phyloP scores from a whole-genome alignment of 1,140 invertebrate species.

The Steinernema feltiae region DNA sequence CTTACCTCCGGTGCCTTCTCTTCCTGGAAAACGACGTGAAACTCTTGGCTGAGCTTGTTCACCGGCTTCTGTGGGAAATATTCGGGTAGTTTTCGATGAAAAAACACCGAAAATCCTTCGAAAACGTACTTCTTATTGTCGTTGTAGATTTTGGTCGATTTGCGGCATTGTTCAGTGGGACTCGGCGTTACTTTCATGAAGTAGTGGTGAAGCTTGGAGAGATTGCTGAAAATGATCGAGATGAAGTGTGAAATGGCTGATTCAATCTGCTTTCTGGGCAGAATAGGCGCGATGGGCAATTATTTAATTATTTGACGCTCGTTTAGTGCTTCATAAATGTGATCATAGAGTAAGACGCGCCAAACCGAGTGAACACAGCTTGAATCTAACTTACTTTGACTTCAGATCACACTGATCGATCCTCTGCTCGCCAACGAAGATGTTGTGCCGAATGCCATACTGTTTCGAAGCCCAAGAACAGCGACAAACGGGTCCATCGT shows the following conservation, averaged over 20 bases:
- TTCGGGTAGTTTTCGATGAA: conserved; percentile 74
- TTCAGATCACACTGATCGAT: conserved; percentile 70
- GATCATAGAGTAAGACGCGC: too few relatives aligned
- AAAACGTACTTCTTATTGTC: conserved; percentile 69
- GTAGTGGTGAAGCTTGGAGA: conserved; percentile 81
- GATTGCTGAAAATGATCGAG: conserved; percentile 76
- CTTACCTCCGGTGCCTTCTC: conserved; percentile 74
- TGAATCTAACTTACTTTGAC: conserved; percentile 57
- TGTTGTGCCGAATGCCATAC: conserved; percentile 86
- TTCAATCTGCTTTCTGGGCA: too few relatives aligned
- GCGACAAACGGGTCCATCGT: conserved; percentile 89
- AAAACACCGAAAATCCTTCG: conserved; percentile 94
- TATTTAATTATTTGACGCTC: too few relatives aligned
- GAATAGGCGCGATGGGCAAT: too few relatives aligned
- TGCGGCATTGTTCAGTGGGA: conserved; percentile 17
- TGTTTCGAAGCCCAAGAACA: conserved; percentile 82
- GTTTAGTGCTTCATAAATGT: too few relatives aligned
- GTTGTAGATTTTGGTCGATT: conserved; percentile 26
- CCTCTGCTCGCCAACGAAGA: conserved; percentile 80
- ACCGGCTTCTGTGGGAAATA: conserved; percentile 44
- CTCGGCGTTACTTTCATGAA: conserved; percentile 42
- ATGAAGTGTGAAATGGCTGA: too few relatives aligned
- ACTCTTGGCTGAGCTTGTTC: conserved; percentile 84
- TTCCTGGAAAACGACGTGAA: conserved; percentile 84
- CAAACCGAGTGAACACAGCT: conserved; percentile 5